Percentiles rank a stretch among this genome's conserved stretches.
Conservation (phyloP, 2,888 invertebrate species). For the Troilus luridus region DNA sequence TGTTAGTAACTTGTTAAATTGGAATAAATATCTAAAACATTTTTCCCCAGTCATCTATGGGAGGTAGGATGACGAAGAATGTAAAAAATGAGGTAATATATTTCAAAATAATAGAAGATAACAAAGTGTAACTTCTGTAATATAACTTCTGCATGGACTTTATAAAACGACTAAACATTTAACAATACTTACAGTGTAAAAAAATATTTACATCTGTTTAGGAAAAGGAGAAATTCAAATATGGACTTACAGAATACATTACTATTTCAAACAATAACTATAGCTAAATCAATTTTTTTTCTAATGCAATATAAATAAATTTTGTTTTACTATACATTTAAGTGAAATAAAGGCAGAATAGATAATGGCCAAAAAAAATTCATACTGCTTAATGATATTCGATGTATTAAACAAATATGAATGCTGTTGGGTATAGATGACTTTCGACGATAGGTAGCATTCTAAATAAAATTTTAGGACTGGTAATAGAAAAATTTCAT, state of each 20-base stretch:
- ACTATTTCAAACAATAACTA: slow-evolving; percentile 55
- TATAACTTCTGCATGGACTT: slow-evolving; percentile 58
- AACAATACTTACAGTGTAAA: slow-evolving; percentile 63
- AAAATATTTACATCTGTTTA: slow-evolving; percentile 64
- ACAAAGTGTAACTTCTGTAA: slow-evolving; percentile 58
- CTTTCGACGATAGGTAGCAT: slow-evolving; percentile 48
- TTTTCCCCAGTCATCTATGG: slow-evolving; percentile 45
- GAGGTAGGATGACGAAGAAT: slow-evolving; percentile 55
- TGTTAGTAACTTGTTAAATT: slow-evolving; percentile 46
- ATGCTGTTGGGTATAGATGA: slow-evolving; percentile 52
- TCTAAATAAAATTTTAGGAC: slow-evolving; percentile 51
- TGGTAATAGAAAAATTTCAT: slow-evolving; percentile 56
- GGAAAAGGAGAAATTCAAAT: slow-evolving; percentile 44
- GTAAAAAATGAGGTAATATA: slow-evolving; percentile 62
- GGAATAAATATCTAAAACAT: slow-evolving; percentile 54
- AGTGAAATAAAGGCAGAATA: slow-evolving; percentile 53
- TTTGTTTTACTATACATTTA: slow-evolving; percentile 55
- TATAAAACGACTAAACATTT: slow-evolving; percentile 63
- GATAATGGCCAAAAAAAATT: slow-evolving; percentile 59
- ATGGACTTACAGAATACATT: slow-evolving; percentile 46
- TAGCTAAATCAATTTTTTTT: slow-evolving; percentile 54
- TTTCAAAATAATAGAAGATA: slow-evolving; percentile 62
- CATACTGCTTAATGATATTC: slow-evolving; percentile 60
- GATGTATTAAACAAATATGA: slow-evolving; percentile 60
- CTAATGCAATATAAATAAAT: slow-evolving; percentile 56